A percentile compares a stretch with the other conserved stretches of the same genome.
phyloP scores from a whole-genome alignment of 2,888 invertebrate species.

The Ochropleura plecta region DNA sequence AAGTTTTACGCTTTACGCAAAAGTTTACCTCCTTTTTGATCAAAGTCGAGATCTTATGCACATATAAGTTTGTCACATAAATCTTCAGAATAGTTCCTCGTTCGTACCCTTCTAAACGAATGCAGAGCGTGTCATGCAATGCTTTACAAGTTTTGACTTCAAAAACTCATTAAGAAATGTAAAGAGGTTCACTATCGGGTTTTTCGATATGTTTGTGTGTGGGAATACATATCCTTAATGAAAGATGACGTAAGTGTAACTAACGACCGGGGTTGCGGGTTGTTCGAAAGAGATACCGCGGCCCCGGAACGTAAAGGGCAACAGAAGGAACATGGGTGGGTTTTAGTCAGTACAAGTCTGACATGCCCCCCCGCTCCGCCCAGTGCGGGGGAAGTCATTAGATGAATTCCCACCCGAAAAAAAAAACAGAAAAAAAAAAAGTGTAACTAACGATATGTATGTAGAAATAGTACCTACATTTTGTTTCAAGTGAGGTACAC shows the following conservation, averaged over 20 bases:
- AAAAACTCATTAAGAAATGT: conserved; percentile 43
- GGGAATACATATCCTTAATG: neutral
- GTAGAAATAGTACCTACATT: too few relatives aligned
- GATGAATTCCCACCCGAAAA: too few relatives aligned
- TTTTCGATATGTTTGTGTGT: neutral
- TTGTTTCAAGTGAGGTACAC: too few relatives aligned
- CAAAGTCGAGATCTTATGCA: conserved; percentile 21
- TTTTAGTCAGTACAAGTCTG: too few relatives aligned
- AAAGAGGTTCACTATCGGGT: neutral
- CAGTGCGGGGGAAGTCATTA: too few relatives aligned
- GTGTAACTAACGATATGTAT: too few relatives aligned
- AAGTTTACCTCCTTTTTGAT: conserved; percentile 34
- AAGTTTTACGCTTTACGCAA: conserved; percentile 6
- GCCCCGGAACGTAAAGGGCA: too few relatives aligned
- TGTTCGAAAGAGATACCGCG: too few relatives aligned
- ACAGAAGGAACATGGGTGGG: too few relatives aligned
- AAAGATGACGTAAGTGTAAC: neutral
- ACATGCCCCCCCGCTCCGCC: too few relatives aligned
- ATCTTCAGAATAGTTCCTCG: conserved; percentile 39
- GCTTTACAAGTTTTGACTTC: conserved; percentile 33
- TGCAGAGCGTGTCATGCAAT: neutral
- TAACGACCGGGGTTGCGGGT: too few relatives aligned
- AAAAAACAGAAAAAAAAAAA: too few relatives aligned
- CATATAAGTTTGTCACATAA: conserved; percentile 29
- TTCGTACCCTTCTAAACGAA: conserved; percentile 14